phyloP scores from a whole-genome alignment of 2,888 invertebrate species.

The Drosophila affinis region DNA sequence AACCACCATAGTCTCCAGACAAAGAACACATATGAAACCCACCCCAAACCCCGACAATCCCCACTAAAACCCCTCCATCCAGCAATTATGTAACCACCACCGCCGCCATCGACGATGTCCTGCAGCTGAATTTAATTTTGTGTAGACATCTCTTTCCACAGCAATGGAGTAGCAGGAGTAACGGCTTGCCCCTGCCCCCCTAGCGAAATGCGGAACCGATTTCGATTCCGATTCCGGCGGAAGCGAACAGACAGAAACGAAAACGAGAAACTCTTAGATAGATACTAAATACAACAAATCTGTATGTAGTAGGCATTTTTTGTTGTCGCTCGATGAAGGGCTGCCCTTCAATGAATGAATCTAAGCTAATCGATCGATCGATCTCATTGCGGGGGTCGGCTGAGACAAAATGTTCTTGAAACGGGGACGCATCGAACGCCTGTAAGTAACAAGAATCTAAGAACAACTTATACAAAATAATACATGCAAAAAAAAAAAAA shows the following conservation, averaged over 20 bases:
- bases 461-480: slow-evolving; percentile 20
- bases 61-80: slow-evolving; percentile 19
- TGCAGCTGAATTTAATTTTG: slow-evolving; percentile 67
- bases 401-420: slow-evolving; percentile 66
- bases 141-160: slow-evolving; percentile 74
- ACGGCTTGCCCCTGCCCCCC: slow-evolving; percentile 53
- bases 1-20: slow-evolving; percentile 1
- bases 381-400: background rate
- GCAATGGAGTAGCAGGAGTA: slow-evolving; percentile 55
- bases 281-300: slow-evolving; percentile 37
- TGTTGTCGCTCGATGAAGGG: slow-evolving; percentile 11
- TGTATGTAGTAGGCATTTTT: slow-evolving; percentile 58
- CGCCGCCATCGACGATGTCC: slow-evolving; percentile 28
- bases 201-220: slow-evolving; percentile 27
- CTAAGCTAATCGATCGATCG: background rate
- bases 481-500: slow-evolving; percentile 14
- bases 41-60: slow-evolving; percentile 1
- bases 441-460: slow-evolving; percentile 69
- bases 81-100: slow-evolving; percentile 29
- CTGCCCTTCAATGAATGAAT: background rate
- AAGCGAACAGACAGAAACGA: slow-evolving; percentile 39
- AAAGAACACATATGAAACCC: slow-evolving; percentile 10
- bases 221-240: slow-evolving; percentile 10
- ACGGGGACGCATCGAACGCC: slow-evolving; percentile 69
- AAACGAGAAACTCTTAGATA: slow-evolving; percentile 42